phyloP scores from a whole-genome alignment of 2,113 vertebrate species.

The Urocolius indicus region DNA sequence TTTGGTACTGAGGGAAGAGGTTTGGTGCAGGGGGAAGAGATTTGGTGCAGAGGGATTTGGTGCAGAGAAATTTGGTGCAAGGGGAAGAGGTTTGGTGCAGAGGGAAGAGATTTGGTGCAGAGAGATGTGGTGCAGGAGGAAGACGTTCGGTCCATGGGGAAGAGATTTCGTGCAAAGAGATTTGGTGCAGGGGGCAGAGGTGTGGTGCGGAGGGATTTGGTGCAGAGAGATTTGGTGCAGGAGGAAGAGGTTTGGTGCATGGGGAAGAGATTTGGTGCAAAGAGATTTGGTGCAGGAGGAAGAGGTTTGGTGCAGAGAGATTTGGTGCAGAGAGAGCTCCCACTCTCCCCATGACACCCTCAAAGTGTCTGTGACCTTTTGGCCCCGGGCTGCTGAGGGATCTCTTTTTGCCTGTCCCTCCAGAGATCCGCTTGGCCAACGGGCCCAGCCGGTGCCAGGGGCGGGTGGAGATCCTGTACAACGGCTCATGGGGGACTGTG shows the following conservation, averaged over 20 bases:
- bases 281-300: too few relatives aligned
- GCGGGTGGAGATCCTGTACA: conserved; percentile 88
- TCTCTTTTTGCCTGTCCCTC: not conserved
- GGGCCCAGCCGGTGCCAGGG: conserved; percentile 89
- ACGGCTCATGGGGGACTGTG: conserved; percentile 91
- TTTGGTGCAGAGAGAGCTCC: not conserved
- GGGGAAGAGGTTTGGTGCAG: too few relatives aligned
- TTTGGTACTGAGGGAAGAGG: too few relatives aligned
- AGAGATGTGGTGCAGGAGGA: not conserved
- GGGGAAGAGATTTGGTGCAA: not conserved
- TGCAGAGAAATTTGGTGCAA: too few relatives aligned
- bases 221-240: too few relatives aligned
- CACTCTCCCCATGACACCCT: rapidly evolving
- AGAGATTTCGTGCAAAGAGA: not conserved
- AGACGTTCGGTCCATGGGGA: too few relatives aligned
- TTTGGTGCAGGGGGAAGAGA: too few relatives aligned
- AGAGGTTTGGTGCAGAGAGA: not conserved
- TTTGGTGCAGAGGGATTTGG: too few relatives aligned
- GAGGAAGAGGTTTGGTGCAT: not conserved
- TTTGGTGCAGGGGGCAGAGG: not conserved
- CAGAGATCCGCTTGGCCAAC: conserved; percentile 88
- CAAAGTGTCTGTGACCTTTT: not conserved
- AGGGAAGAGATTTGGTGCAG: not conserved
- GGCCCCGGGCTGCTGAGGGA: not conserved
- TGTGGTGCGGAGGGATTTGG: not conserved